Evolutionary conservation across 1,140 invertebrate species (phyloP).

Genomic region (Oryzaephilus surinamensis): DNA sequence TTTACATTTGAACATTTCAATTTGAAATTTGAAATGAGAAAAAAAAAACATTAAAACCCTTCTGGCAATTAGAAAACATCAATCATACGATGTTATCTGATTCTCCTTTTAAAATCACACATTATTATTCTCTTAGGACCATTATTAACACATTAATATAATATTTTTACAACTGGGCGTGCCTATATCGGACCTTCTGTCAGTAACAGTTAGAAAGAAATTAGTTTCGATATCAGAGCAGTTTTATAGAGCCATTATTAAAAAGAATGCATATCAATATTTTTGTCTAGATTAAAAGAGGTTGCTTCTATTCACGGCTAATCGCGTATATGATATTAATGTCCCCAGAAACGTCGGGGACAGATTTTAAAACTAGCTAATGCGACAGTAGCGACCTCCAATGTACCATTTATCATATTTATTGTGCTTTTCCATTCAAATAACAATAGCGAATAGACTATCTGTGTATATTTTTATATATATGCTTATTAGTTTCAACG

Average conservation of each 20-base stretch:
- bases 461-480: no score
- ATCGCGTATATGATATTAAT: slow-evolving; percentile 36
- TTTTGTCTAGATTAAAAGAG: slow-evolving; percentile 22
- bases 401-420: slow-evolving; percentile 31
- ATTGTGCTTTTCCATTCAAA: slow-evolving; percentile 24
- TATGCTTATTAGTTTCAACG: no score
- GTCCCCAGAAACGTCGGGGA: slow-evolving; percentile 30
- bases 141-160: slow-evolving; percentile 36
- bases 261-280: slow-evolving; percentile 15
- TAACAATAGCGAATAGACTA: no score
- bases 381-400: slow-evolving; percentile 32
- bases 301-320: slow-evolving; percentile 31
- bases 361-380: slow-evolving; percentile 33
- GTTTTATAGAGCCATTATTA: neutral
- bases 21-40: no score
- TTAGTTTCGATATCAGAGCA: slow-evolving; percentile 19
- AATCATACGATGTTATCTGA: slow-evolving; percentile 27
- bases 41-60: no score
- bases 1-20: no score
- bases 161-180: slow-evolving; percentile 35
- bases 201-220: slow-evolving; percentile 25
- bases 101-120: slow-evolving; percentile 24
- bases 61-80: no score
- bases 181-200: slow-evolving; percentile 31
- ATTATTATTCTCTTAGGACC: slow-evolving; percentile 30